These are phyloP conservation scores for Aptenodytes patagonicus DNA, from an alignment of 2,113 vertebrate species.

Conservation along the genomic window DNA sequence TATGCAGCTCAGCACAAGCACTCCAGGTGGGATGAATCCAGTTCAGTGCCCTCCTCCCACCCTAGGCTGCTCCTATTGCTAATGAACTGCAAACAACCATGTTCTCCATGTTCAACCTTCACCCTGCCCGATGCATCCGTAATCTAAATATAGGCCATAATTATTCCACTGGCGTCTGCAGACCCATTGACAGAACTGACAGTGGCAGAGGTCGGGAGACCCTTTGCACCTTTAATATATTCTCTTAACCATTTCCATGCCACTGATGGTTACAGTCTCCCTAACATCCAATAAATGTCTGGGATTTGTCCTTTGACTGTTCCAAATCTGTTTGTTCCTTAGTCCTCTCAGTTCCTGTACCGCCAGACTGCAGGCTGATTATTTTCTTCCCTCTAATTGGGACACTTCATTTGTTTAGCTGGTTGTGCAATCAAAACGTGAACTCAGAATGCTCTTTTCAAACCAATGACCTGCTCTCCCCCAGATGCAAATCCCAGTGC, in stretches of 20 bases:
- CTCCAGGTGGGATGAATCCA: constrained; percentile 55
- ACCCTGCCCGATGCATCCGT: constrained; percentile 34
- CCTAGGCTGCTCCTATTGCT: constrained; percentile 36
- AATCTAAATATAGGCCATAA: constrained; percentile 62
- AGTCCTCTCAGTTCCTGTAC: not conserved
- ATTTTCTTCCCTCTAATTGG: constrained; percentile 41
- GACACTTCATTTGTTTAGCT: constrained; percentile 15
- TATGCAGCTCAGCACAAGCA: constrained; percentile 44
- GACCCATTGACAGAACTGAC: constrained; percentile 41
- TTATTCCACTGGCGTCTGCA: constrained; percentile 38
- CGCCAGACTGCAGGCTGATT: not conserved
- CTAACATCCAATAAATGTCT: not conserved
- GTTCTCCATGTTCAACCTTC: constrained; percentile 56
- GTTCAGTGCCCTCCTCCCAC: constrained; percentile 50
- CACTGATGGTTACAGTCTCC: not conserved
- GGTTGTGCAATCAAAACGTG: constrained; percentile 21
- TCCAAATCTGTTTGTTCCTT: not conserved
- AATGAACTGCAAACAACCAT: constrained; percentile 66
- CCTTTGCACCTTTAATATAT: constrained; percentile 39
- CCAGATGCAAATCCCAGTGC: constrained; percentile 28
- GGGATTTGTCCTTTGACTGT: not conserved
- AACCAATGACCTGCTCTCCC: constrained; percentile 28
- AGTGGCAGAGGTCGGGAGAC: constrained; percentile 51
- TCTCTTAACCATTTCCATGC: constrained; percentile 45
- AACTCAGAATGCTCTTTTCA: constrained; percentile 14